These are phyloP conservation scores for Danio choprae DNA, from an alignment of 2,797 vertebrate species.

Conservation along the genomic window DNA sequence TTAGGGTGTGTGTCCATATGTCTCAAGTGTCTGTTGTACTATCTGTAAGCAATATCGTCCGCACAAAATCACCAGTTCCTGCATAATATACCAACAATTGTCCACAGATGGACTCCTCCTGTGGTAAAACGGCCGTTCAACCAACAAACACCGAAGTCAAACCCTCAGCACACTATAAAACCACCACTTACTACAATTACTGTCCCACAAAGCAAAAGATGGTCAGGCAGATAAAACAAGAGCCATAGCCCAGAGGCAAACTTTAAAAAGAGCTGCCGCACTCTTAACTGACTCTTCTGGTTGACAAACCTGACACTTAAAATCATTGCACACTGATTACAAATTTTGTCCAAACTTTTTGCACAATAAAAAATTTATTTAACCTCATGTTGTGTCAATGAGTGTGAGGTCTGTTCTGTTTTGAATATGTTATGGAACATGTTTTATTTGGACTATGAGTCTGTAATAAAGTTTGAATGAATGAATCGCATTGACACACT, in stretches of 20 bases:
- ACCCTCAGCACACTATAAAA: slow-evolving; percentile 11
- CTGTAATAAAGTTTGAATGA: no score
- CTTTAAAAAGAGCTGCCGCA: neutral
- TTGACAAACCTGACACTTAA: neutral
- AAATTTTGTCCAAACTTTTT: no score
- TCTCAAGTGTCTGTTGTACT: neutral
- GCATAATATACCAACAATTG: slow-evolving; percentile 1
- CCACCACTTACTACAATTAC: slow-evolving; percentile 24
- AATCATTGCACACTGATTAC: no score
- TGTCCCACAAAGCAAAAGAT: slow-evolving; percentile 17
- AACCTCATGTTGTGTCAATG: no score
- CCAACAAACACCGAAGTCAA: slow-evolving; percentile 17
- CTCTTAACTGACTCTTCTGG: neutral
- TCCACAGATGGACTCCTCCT: neutral
- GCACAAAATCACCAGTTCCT: neutral
- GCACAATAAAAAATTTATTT: no score
- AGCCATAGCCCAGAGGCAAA: neutral
- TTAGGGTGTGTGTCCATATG: slow-evolving; percentile 18
- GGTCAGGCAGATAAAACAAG: neutral
- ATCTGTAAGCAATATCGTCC: neutral
- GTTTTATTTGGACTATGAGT: no score
- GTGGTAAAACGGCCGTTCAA: neutral
- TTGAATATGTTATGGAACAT: no score
- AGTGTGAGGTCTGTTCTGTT: no score
- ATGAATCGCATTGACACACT: no score